Evolutionary conservation across 1,140 invertebrate genomes (phyloP).

Genomic region (Hyposmocoma kahamanoa): DNA sequence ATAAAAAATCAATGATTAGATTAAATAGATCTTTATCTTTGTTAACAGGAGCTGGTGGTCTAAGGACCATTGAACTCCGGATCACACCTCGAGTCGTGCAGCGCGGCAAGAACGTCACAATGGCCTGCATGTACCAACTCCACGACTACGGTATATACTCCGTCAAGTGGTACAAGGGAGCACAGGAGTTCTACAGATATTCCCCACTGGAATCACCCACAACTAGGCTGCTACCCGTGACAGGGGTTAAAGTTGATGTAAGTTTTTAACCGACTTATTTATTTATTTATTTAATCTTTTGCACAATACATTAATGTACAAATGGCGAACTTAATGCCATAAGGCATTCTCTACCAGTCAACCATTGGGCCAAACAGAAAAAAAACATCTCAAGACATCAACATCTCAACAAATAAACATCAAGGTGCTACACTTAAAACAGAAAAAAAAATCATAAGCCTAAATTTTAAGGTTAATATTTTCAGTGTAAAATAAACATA

Average conservation of each 20-base stretch:
- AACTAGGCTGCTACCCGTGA: slow-evolving; percentile 46
- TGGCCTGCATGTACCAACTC: slow-evolving; percentile 63
- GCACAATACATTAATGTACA: too few species aligned
- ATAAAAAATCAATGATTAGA: neutral
- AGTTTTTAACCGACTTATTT: too few species aligned
- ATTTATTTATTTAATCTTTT: too few species aligned
- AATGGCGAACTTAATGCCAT: too few species aligned
- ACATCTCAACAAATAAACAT: too few species aligned
- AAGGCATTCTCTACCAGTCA: too few species aligned
- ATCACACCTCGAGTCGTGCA: slow-evolving; percentile 59
- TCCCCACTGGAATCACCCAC: slow-evolving; percentile 75
- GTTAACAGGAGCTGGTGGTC: slow-evolving; percentile 56
- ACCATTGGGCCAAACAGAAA: too few species aligned
- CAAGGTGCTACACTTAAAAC: too few species aligned
- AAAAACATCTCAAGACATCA: too few species aligned
- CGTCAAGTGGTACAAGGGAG: slow-evolving; percentile 87
- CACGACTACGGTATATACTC: slow-evolving; percentile 80
- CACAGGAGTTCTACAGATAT: slow-evolving; percentile 86
- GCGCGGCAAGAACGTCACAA: slow-evolving; percentile 63
- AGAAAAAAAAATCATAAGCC: too few species aligned
- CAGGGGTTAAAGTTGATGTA: slow-evolving; percentile 63
- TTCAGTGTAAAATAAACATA: too few species aligned
- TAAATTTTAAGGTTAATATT: too few species aligned
- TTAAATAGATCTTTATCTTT: slow-evolving; percentile 16
- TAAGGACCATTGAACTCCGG: slow-evolving; percentile 54